Base-by-base conservation (phyloP, 2,797 vertebrate species). In the Mus caroli region DNA sequence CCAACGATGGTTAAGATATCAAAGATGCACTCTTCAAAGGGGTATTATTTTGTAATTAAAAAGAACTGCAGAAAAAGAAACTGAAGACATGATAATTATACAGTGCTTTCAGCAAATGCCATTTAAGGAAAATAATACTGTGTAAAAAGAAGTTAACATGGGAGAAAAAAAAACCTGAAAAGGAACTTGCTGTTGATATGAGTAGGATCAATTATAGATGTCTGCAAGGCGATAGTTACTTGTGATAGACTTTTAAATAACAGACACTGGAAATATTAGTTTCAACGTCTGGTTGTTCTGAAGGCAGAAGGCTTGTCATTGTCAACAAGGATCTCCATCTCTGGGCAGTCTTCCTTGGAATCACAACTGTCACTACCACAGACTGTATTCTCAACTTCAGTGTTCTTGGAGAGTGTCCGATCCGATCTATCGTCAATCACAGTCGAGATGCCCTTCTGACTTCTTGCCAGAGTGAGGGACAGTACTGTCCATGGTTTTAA, bases 11-110 rank as follows among this genome's bases (percentile, higher is more conserved):
- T 92, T 84, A 97, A 98, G 96, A 98, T 98, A 98, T 98, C 98
- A 98, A 98, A 98, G 98, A 95, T 17, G 58, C 91, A 71, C 89
- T 97, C 96, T 98, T 98, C 98, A 98, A 97, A 97, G 97, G 97
- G 97, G 79, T 98, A 96, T 98, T 98, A 98, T 98, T 98, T 98
- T 97, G 97, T 98, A 98, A 98, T 98, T 98, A 98, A 98, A 97
- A 98, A 97, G 97, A 98, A 97, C 97, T 97, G 98, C 95, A 98
- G 97, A 97, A 97, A 97, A 96, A 98, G 97, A 97, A 95, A 87
- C 94, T 40, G 26, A 98, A 97, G 97, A 98, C 96, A 92, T 8
- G 92, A 97, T 98, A 98, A 98, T 98, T 98, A 97, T 95, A 97
- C 96, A 86, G 90, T 97, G 85, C 95, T 79, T 97, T 97, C 94